A percentile compares a stretch with the other conserved stretches of the same genome.
phyloP scores from a whole-genome alignment of 2,888 invertebrate genomes.

The Axea sp. region DNA sequence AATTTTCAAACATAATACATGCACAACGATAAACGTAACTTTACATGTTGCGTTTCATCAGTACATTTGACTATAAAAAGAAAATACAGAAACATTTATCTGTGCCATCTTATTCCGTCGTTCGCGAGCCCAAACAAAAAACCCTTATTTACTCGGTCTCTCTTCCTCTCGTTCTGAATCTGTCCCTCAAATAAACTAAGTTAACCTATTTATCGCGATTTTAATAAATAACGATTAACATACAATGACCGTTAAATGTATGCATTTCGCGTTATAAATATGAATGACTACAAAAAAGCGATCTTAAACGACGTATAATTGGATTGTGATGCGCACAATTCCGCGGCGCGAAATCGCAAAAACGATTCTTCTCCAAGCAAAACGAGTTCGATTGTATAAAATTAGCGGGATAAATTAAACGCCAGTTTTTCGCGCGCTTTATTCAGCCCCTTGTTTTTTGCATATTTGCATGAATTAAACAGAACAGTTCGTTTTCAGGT shows the following conservation, averaged over 20 bases:
- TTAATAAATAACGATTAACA: constrained; percentile 58
- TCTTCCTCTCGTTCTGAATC: constrained; percentile 18
- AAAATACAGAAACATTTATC: constrained; percentile 41
- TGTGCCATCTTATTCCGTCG: constrained; percentile 28
- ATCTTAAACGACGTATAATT: constrained; percentile 54
- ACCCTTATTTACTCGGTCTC: constrained; percentile 24
- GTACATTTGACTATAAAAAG: constrained; percentile 24
- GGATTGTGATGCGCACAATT: constrained; percentile 54
- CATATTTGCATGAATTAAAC: neutral
- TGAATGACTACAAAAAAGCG: constrained; percentile 51
- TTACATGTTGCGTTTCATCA: constrained; percentile 22
- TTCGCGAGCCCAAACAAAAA: constrained; percentile 41
- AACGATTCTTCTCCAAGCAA: constrained; percentile 42
- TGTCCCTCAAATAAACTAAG: constrained; percentile 49
- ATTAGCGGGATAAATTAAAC: constrained; percentile 53
- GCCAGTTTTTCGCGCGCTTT: constrained; percentile 37
- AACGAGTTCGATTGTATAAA: constrained; percentile 52
- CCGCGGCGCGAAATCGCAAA: constrained; percentile 34
- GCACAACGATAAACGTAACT: constrained; percentile 3
- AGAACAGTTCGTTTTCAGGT: no score
- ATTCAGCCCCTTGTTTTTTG: neutral
- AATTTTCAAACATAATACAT: no score
- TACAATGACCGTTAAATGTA: constrained; percentile 56
- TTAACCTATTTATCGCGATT: constrained; percentile 56
- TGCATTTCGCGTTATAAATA: constrained; percentile 57